Evolutionary conservation across 2,113 vertebrate species (phyloP), one percentile per base, ranked within the genome.

Genomic region (Oceanites oceanicus): DNA sequence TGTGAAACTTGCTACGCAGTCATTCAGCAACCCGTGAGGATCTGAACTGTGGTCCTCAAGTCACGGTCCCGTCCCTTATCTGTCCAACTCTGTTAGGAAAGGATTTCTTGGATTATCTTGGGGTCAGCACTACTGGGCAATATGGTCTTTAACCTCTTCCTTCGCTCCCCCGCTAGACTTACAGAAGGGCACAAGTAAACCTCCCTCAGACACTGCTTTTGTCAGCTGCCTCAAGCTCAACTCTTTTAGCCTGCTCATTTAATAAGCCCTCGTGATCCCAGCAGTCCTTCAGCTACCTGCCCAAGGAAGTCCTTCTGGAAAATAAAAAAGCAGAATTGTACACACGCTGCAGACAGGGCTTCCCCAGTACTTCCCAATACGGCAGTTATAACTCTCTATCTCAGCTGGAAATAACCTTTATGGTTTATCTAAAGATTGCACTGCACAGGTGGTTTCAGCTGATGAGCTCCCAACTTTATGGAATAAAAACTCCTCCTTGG

Each of bases 51-150:
- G 29, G 29, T 55, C 73, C 45, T 45, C 47, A 42, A 6, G 49
- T 29, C 53, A 14, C 0, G 0, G 18, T 23, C 52, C 36, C n/a
- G n/a, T 12, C 21, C 56, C 7, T 18, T 14, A 52, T 3, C 61
- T 32, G 12, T 20, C 61, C 76, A 32, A 2, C 38, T 40, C 38
- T 49, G 6, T 4, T 13, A 36, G 21, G 52, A 20, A 71, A 11
- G 30, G 49, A 73, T 67, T 67, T 72, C 73, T 3, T n/a, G 68
- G 78, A 18, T 76, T 42, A 62, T 18, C 53, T 1, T 47, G 68
- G 53, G 49, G 47, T 27, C 58, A 13, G 5, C 5, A 8, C 20
- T 62, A 19, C 22, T 12, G 38, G 42, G 38, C 22, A 79, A 32
- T 4, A 12, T 0, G 3, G 19, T 32, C 38, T 52, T 27, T 26